A percentile compares a stretch with the other conserved stretches of the same genome.
Conservation (phyloP, 2,797 vertebrate genomes). For the Sciurus vulgaris region DNA sequence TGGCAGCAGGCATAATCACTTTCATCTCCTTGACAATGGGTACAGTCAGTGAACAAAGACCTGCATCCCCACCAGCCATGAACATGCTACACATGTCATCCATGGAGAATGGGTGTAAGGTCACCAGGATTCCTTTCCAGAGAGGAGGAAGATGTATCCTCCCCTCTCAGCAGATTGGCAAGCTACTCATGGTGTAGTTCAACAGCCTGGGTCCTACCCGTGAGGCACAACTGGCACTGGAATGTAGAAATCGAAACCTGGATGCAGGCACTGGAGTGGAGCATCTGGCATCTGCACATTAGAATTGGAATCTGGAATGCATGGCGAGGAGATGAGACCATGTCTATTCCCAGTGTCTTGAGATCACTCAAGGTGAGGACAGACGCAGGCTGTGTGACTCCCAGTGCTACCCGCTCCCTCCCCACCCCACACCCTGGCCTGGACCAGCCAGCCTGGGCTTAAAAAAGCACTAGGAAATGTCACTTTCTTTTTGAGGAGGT, state of each 20-base stretch:
- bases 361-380: constrained; percentile 81
- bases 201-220: background rate
- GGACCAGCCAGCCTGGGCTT: constrained; percentile 72
- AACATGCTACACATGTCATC: background rate
- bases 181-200: background rate
- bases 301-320: constrained; percentile 65
- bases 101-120: background rate
- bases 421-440: constrained; percentile 19
- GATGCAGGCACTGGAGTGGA: background rate
- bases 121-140: background rate
- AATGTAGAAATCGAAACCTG: constrained; percentile 5
- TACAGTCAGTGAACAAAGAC: background rate
- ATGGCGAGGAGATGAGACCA: constrained; percentile 70
- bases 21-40: background rate
- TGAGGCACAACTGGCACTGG: background rate
- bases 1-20: background rate
- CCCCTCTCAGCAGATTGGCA: background rate
- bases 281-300: constrained; percentile 39
- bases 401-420: constrained; percentile 17
- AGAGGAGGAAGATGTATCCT: background rate
- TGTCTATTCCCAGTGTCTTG: constrained; percentile 79
- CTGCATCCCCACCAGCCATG: no score
- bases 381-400: constrained; percentile 69
- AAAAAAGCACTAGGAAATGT: constrained; percentile 84
- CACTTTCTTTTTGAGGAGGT: constrained; percentile 82